Conservation (phyloP, 2,888 invertebrate species). For the Athripsodes cinereus region DNA sequence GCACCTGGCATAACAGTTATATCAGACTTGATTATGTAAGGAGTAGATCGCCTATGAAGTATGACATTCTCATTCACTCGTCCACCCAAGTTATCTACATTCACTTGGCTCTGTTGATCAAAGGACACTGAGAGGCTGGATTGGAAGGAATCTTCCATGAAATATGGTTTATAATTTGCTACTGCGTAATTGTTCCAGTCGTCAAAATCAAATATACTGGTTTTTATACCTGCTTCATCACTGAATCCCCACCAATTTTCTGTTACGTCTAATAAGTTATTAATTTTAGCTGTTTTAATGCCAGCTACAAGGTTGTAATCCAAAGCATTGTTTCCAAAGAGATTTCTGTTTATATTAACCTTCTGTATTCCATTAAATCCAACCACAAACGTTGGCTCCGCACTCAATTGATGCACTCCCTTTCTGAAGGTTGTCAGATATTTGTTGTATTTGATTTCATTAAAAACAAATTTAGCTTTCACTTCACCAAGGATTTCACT, state of each 20-base stretch:
- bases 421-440: conserved; percentile 37
- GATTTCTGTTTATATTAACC: conserved; percentile 82
- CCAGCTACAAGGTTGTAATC: conserved; percentile 93
- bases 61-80: conserved; percentile 62
- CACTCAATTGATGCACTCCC: conserved; percentile 32
- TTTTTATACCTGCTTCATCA: conserved; percentile 66
- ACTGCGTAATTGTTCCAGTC: conserved; percentile 99
- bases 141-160: conserved; percentile 70
- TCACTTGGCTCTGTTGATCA: conserved; percentile 49
- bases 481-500: conserved; percentile 87
- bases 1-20: conserved; percentile 95
- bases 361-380: conserved; percentile 93
- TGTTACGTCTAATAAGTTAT: conserved; percentile 78
- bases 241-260: conserved; percentile 97
- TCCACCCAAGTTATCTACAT: conserved; percentile 70
- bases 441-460: conserved; percentile 69
- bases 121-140: conserved; percentile 69
- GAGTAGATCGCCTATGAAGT: conserved; percentile 56
- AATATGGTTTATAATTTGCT: conserved; percentile 83
- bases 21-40: conserved; percentile 80
- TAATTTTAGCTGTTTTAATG: conserved; percentile 78
- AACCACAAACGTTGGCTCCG: conserved; percentile 74
- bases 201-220: conserved; percentile 93
- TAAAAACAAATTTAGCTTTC: conserved; percentile 70
- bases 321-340: conserved; percentile 75